Percentiles rank a stretch among this genome's conserved stretches.
Conservation (phyloP, 2,888 invertebrate species). For the Argyra leucocephala region DNA sequence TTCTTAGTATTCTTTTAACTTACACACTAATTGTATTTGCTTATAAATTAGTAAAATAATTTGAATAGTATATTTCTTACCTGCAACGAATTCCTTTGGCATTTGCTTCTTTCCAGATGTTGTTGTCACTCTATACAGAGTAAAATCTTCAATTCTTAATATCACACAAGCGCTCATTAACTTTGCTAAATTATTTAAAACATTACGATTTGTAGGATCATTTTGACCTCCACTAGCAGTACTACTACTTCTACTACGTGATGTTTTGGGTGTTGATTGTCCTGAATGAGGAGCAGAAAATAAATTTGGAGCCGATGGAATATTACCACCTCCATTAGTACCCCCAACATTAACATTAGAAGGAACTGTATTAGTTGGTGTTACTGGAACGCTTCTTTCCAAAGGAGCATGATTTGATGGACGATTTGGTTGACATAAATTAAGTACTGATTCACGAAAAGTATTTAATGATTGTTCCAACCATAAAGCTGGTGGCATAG, state of each 20-base stretch:
- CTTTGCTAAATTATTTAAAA: slow-evolving; percentile 67
- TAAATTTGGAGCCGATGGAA: background rate
- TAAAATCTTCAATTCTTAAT: slow-evolving; percentile 83
- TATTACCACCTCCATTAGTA: slow-evolving; percentile 10
- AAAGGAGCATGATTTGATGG: slow-evolving; percentile 41
- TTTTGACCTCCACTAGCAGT: slow-evolving; percentile 12
- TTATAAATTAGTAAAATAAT: too few relatives aligned
- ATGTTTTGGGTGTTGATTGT: slow-evolving; percentile 23
- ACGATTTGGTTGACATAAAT: slow-evolving; percentile 58
- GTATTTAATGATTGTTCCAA: slow-evolving; percentile 70
- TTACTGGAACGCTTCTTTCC: slow-evolving; percentile 38
- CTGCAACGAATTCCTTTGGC: slow-evolving; percentile 71
- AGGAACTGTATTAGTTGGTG: slow-evolving; percentile 31
- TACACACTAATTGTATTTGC: too few relatives aligned
- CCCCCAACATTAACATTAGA: slow-evolving; percentile 28
- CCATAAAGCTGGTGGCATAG: slow-evolving; percentile 75
- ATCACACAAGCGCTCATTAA: slow-evolving; percentile 88
- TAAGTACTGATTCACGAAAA: slow-evolving; percentile 68
- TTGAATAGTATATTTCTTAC: slow-evolving; percentile 41
- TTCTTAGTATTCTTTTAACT: background rate
- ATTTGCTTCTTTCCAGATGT: slow-evolving; percentile 62
- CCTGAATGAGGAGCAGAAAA: slow-evolving; percentile 20
- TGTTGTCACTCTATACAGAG: slow-evolving; percentile 74
- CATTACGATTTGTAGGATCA: slow-evolving; percentile 31
- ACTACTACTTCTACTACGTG: slow-evolving; percentile 8